Percentiles rank a stretch among this genome's conserved stretches.
phyloP scores from a whole-genome alignment of 1,140 invertebrate genomes.

The Drosophila sproati region DNA sequence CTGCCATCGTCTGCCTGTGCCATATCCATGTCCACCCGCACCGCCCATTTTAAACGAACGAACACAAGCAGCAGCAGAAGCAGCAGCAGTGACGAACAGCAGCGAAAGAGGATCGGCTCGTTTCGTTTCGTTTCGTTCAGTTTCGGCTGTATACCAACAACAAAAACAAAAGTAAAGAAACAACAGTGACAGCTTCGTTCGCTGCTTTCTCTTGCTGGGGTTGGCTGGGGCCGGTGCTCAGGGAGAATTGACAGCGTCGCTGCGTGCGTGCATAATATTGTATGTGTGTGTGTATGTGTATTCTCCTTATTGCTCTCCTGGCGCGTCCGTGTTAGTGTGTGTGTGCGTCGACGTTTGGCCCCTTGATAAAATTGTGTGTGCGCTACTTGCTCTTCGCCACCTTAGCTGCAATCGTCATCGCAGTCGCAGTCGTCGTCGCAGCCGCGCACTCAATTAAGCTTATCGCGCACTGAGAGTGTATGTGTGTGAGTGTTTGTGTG shows the following conservation, averaged over 20 bases:
- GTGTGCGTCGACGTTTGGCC: constrained; percentile 54
- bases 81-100: constrained; percentile 9
- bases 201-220: constrained; percentile 71
- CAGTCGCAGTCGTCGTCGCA: constrained; percentile 33
- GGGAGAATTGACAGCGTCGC: constrained; percentile 40
- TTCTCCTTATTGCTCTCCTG: constrained; percentile 78
- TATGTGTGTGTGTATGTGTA: constrained; percentile 42
- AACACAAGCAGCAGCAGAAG: constrained; percentile 9
- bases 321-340: constrained; percentile 33
- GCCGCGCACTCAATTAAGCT: constrained; percentile 76
- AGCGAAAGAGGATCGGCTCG: not conserved
- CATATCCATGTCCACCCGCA: constrained; percentile 49
- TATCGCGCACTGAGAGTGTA: constrained; percentile 69
- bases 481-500: constrained; percentile 19
- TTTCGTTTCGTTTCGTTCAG: not conserved
- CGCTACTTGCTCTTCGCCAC: constrained; percentile 39
- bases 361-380: constrained; percentile 70
- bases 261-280: constrained; percentile 58
- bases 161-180: constrained; percentile 22
- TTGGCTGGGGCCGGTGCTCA: constrained; percentile 41
- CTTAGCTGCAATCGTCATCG: constrained; percentile 16
- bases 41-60: constrained; percentile 23
- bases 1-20: constrained; percentile 30
- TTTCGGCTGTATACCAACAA: constrained; percentile 2
- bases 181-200: constrained; percentile 16